Conservation (phyloP, 2,113 vertebrate species). For the Bubo blakistoni region DNA sequence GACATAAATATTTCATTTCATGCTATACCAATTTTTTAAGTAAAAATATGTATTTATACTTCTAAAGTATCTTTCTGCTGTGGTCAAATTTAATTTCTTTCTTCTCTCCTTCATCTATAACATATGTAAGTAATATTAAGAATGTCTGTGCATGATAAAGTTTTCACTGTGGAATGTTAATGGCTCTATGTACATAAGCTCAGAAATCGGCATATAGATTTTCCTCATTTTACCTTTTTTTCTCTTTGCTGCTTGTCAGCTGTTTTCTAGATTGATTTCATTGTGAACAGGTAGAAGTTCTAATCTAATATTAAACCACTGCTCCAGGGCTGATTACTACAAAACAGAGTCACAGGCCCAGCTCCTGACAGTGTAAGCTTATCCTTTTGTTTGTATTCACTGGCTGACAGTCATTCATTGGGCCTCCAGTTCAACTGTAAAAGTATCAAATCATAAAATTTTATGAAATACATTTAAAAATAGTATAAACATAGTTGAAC, state of each 20-base stretch:
- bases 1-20: slow-evolving; percentile 2
- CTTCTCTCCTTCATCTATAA: not conserved
- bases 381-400: not conserved
- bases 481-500: not conserved
- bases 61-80: not conserved
- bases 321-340: not conserved
- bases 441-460: not conserved
- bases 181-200: not conserved
- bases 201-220: not conserved
- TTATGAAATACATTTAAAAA: not conserved
- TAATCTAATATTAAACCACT: not conserved
- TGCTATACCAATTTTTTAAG: not conserved
- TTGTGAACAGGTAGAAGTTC: not conserved
- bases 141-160: not conserved
- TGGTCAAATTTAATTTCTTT: slow-evolving; percentile 17
- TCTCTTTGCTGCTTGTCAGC: not conserved
- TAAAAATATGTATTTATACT: not conserved
- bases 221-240: not conserved
- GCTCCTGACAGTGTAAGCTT: not conserved
- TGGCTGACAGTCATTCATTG: not conserved
- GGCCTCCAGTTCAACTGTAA: not conserved
- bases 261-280: not conserved
- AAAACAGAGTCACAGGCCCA: not conserved
- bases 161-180: not conserved
- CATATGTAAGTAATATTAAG: not conserved